Percentiles rank a stretch among this genome's conserved stretches.
Evolutionary conservation across 1,140 invertebrate species (phyloP).

Genomic region (Neodiprion virginianus): DNA sequence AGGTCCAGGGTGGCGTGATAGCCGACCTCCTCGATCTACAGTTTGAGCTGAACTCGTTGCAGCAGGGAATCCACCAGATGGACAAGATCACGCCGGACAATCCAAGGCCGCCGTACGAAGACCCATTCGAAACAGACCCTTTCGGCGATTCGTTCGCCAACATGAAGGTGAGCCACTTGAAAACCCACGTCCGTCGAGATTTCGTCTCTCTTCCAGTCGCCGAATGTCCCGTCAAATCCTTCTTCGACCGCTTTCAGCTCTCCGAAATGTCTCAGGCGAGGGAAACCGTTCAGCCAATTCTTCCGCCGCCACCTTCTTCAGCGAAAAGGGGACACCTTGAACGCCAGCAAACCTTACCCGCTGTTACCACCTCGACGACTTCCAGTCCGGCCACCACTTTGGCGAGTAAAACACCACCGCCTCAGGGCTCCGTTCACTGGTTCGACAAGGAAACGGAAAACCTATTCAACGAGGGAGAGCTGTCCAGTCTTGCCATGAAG

Average conservation of each 20-base stretch:
- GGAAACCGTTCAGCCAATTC: slow-evolving; percentile 57
- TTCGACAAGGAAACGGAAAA: slow-evolving; percentile 63
- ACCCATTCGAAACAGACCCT: slow-evolving; percentile 69
- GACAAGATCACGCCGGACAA: slow-evolving; percentile 83
- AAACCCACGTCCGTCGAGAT: not conserved
- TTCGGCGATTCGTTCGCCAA: slow-evolving; percentile 83
- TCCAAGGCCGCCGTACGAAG: slow-evolving; percentile 64
- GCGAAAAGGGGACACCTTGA: slow-evolving; percentile 53
- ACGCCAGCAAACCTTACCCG: slow-evolving; percentile 53
- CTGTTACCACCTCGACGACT: slow-evolving; percentile 43
- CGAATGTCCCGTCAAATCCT: not conserved
- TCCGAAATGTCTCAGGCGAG: slow-evolving; percentile 43
- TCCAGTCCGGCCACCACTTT: slow-evolving; percentile 56
- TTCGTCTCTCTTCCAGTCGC: not conserved
- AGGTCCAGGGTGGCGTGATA: slow-evolving; percentile 59
- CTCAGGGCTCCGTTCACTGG: slow-evolving; percentile 51
- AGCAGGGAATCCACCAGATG: slow-evolving; percentile 87
- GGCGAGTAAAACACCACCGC: slow-evolving; percentile 56
- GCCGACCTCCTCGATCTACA: slow-evolving; percentile 93
- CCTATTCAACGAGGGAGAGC: slow-evolving; percentile 59
- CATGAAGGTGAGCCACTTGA: slow-evolving; percentile 61
- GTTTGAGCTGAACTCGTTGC: slow-evolving; percentile 88
- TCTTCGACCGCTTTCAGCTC: not conserved
- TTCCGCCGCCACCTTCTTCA: slow-evolving; percentile 72
- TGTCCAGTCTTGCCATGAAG: slow-evolving; percentile 39